Evolutionary conservation across 2,888 invertebrate species (phyloP).

Genomic region (Andricus curvator): DNA sequence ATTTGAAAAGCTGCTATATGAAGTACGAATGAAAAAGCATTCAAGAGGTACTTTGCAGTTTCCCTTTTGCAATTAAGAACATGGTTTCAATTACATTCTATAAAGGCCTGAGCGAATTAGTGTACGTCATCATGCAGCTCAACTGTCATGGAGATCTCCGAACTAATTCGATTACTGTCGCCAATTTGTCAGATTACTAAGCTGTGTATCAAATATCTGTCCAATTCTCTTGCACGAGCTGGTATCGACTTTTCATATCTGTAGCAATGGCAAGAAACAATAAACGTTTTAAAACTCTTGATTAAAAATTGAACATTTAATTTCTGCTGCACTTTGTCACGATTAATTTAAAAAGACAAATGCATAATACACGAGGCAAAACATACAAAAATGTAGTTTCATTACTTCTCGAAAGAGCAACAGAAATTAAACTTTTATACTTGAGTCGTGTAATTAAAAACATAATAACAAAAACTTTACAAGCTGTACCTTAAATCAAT

Average conservation of each 20-base stretch:
- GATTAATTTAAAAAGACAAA: not conserved
- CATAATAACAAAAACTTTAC: not conserved
- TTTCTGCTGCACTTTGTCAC: not conserved
- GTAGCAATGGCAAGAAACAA: constrained; percentile 7
- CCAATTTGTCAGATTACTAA: constrained; percentile 57
- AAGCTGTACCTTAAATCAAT: not conserved
- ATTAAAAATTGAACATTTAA: constrained; percentile 3
- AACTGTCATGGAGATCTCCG: constrained; percentile 52
- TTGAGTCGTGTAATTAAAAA: not conserved
- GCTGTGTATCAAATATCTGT: constrained; percentile 53
- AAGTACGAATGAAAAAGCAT: constrained; percentile 2
- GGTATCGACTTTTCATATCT: constrained; percentile 30
- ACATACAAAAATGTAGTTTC: not conserved
- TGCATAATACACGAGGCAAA: not conserved
- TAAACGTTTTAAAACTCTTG: not conserved
- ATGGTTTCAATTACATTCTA: constrained; percentile 32
- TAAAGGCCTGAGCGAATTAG: constrained; percentile 43
- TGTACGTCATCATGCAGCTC: constrained; percentile 52
- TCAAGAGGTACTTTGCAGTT: constrained; percentile 30
- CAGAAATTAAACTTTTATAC: not conserved
- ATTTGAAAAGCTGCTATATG: not conserved
- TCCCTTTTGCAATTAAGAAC: constrained; percentile 36
- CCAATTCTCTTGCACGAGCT: constrained; percentile 25
- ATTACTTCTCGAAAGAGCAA: too few relatives aligned
- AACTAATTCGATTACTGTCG: constrained; percentile 58